Base-by-base conservation (phyloP, 2,888 invertebrate genomes). In the Lymantria monacha region DNA sequence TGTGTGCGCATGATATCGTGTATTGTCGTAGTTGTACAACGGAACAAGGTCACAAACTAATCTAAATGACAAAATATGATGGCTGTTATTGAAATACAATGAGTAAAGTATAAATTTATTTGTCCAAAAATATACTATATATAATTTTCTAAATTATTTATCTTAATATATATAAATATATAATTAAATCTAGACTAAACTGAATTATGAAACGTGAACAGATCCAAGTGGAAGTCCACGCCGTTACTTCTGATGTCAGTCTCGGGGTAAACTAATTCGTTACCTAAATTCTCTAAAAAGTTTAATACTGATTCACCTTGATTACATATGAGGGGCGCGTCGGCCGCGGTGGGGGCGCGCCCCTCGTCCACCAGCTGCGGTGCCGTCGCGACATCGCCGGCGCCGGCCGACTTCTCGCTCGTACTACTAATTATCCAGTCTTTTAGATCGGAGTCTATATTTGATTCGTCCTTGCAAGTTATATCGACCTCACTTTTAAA, bases 191-290 rank as follows among this genome's bases (percentile, higher is more conserved):
- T 48, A 49, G 30, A 55, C 52, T 57, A 62, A 38, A 57, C 55
- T 79, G 77, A 69, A 76, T 80, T 81, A 71, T 81, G 77, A 81
- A 87, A 88, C 54, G 87, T 79, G 72, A 88, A 90, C 71, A 89
- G 76, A 69, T 89, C 90, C 63, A 90, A 61, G 56, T 87, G 85
- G 63, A 88, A 88, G 66, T 90, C 89, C 61, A 85, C 82, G 67
- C 76, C 59, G 71, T 76, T 85, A 73, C 78, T 84, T 74, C 85
- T 85, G 72, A 83, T 83, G 62, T 86, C 86, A 77, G 86, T 81
- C 71, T 84, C 88, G 44, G 87, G 81, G 62, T 84, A 87, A 44
- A 79, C 74, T 42, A 88, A 80, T 59, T 87, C 87, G 69, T 80
- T 87, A 48, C 83, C 81, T 63, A 89, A 70, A 8, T 83, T 75